Evolutionary conservation across 2,113 vertebrate species (phyloP).

Genomic region (Lophochroa leadbeateri): DNA sequence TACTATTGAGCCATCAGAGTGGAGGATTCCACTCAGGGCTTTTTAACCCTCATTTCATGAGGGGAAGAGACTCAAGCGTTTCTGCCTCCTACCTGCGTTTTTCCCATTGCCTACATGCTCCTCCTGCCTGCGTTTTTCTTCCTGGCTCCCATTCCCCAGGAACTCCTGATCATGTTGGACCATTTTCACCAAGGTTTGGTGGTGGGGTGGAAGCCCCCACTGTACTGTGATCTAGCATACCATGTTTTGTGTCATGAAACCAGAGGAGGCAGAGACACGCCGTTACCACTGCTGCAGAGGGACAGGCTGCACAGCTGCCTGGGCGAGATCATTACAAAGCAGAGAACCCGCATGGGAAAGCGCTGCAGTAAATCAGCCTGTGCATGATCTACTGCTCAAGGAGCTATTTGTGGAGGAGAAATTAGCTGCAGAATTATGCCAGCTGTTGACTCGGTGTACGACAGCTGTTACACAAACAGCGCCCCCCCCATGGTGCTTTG

Average conservation of each 20-base stretch:
- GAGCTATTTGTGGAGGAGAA: conserved; percentile 5
- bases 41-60: accelerated
- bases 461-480: neutral
- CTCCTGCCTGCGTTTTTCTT: neutral
- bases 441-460: neutral
- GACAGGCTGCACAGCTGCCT: neutral
- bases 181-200: neutral
- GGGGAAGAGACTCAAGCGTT: neutral
- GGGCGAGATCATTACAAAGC: neutral
- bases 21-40: neutral
- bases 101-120: neutral
- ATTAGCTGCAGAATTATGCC: neutral
- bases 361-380: neutral
- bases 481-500: neutral
- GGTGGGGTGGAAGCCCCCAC: neutral
- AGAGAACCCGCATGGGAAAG: neutral
- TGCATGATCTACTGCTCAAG: neutral
- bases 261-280: neutral
- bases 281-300: accelerated
- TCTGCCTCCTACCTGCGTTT: neutral
- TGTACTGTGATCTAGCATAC: accelerated
- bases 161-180: neutral
- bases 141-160: neutral
- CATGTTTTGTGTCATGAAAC: neutral
- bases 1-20: neutral